phyloP scores from a whole-genome alignment of 2,888 invertebrate genomes.

The Actias luna region DNA sequence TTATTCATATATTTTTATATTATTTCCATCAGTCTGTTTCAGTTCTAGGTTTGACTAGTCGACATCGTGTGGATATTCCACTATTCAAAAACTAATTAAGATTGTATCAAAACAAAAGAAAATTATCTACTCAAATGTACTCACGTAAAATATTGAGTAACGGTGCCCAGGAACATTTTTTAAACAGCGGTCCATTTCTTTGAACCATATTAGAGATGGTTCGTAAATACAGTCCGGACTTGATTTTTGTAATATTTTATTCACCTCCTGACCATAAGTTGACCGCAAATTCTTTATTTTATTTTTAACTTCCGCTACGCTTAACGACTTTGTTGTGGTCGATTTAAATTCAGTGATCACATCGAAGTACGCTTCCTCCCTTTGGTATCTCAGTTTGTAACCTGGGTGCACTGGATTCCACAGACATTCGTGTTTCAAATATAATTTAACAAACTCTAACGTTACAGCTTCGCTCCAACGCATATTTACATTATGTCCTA shows the following conservation, averaged over 20 bases:
- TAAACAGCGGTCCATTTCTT: constrained; percentile 67
- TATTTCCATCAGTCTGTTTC: no score
- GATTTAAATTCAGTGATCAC: background rate
- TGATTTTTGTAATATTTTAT: constrained; percentile 51
- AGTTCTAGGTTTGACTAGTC: no score
- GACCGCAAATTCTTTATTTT: constrained; percentile 75
- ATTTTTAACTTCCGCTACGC: constrained; percentile 59
- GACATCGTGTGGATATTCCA: no score
- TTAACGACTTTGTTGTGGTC: background rate
- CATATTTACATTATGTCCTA: background rate
- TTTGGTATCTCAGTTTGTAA: constrained; percentile 62
- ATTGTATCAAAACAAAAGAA: background rate
- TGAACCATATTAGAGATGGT: constrained; percentile 68
- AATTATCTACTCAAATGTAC: background rate
- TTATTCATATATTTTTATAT: no score
- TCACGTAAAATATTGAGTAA: background rate
- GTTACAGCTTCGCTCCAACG: constrained; percentile 75
- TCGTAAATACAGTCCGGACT: constrained; percentile 43
- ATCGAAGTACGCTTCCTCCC: constrained; percentile 57
- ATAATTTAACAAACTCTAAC: constrained; percentile 72
- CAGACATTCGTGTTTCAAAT: constrained; percentile 72
- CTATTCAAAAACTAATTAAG: background rate
- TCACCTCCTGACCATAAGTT: constrained; percentile 72
- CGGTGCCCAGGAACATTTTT: constrained; percentile 48
- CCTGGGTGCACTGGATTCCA: constrained; percentile 70